Percentiles rank a stretch among this genome's conserved stretches.
phyloP scores from a whole-genome alignment of 2,113 vertebrate genomes.

The Notechis scutatus region DNA sequence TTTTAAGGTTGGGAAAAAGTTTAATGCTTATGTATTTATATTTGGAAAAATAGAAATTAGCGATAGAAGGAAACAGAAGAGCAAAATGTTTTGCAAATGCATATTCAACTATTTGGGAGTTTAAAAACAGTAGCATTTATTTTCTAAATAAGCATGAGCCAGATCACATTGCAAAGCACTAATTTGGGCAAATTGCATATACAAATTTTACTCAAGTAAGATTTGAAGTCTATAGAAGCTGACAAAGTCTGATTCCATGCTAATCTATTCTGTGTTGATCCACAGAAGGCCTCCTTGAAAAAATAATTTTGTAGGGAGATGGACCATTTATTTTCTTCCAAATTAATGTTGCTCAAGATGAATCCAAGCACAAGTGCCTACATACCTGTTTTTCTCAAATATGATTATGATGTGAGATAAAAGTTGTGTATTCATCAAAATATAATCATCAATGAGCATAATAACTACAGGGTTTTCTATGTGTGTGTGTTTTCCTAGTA shows the following conservation, averaged over 20 bases:
- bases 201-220: background rate
- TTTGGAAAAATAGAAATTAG: background rate
- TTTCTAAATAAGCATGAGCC: background rate
- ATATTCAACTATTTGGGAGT: background rate
- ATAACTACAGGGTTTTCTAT: background rate
- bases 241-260: background rate
- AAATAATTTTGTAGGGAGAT: background rate
- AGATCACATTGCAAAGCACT: background rate
- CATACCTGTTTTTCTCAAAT: background rate
- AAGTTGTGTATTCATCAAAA: background rate
- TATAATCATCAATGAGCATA: rapidly evolving
- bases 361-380: background rate
- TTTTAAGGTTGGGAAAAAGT: background rate
- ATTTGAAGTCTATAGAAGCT: background rate
- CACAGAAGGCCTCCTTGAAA: background rate
- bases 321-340: background rate
- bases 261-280: background rate
- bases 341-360: background rate
- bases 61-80: background rate
- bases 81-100: background rate
- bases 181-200: background rate
- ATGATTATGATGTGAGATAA: background rate
- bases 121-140: background rate
- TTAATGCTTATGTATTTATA: background rate
- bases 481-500: slow-evolving; percentile 3